A percentile compares a stretch with the other conserved stretches of the same genome.
Conservation (phyloP, 2,888 invertebrate species). For the Sphaerophoria taeniata region DNA sequence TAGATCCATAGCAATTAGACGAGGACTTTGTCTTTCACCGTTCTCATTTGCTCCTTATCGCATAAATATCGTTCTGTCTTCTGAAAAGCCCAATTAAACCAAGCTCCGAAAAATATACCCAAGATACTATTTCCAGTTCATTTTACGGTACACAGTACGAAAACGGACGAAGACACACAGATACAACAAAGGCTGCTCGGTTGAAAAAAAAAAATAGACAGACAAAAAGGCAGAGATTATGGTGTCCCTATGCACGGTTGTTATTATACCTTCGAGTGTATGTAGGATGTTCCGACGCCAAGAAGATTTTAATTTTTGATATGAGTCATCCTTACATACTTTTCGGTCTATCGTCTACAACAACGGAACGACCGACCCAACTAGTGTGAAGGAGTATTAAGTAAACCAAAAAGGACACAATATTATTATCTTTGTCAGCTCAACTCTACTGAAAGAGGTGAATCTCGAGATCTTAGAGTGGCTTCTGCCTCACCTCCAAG, state of each 20-base stretch:
- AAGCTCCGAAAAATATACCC: slow-evolving; percentile 52
- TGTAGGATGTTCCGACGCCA: slow-evolving; percentile 5
- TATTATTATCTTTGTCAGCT: slow-evolving; percentile 61
- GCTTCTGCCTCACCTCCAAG: slow-evolving; percentile 2
- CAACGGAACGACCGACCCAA: too few relatives aligned
- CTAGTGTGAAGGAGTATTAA: neutral
- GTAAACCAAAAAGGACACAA: slow-evolving; percentile 48
- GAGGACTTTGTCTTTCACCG: slow-evolving; percentile 40
- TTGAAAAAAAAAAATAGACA: neutral
- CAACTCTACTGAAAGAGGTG: slow-evolving; percentile 47
- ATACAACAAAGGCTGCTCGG: neutral
- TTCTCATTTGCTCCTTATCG: slow-evolving; percentile 42
- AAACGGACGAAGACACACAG: neutral
- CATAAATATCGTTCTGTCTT: slow-evolving; percentile 17
- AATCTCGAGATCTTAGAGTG: slow-evolving; percentile 19
- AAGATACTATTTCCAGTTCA: slow-evolving; percentile 63
- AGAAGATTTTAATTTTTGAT: slow-evolving; percentile 73
- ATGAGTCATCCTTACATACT: slow-evolving; percentile 52
- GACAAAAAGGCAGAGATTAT: slow-evolving; percentile 1
- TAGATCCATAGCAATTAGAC: slow-evolving; percentile 58
- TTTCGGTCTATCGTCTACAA: slow-evolving; percentile 22
- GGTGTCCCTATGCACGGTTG: slow-evolving; percentile 12
- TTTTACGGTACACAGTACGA: slow-evolving; percentile 19
- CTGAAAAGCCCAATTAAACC: slow-evolving; percentile 27
- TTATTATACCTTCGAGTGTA: slow-evolving; percentile 11